Percentiles rank a stretch among this genome's conserved stretches.
Evolutionary conservation across 2,888 invertebrate genomes (phyloP).

Genomic region (Dryocosmus kuriphilus): DNA sequence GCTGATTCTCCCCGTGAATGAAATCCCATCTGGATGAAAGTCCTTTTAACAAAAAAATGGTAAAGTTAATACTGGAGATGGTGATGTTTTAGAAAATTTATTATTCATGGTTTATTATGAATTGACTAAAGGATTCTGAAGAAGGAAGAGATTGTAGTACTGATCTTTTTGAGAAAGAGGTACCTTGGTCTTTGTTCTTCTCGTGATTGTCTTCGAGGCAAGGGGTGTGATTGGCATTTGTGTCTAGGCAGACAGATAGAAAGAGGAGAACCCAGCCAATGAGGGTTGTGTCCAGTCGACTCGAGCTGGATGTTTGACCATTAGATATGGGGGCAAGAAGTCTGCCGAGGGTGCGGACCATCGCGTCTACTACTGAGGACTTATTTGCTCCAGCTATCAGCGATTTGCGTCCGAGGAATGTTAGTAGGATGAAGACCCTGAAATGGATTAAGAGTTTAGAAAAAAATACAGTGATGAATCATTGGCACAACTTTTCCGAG

Average conservation of each 20-base stretch:
- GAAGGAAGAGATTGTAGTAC: too few relatives aligned
- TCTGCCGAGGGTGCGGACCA: conserved; percentile 81
- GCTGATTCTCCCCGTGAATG: conserved; percentile 90
- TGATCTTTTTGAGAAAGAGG: conserved; percentile 18
- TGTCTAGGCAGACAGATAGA: conserved; percentile 85
- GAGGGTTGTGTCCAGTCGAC: conserved; percentile 70
- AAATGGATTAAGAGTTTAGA: conserved; percentile 45
- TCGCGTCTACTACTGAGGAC: conserved; percentile 83
- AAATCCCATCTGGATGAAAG: conserved; percentile 89
- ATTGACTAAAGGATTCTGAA: neutral
- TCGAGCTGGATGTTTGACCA: conserved; percentile 63
- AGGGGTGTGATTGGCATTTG: conserved; percentile 65
- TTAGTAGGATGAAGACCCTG: conserved; percentile 91
- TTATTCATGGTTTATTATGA: neutral
- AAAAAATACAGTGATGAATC: neutral
- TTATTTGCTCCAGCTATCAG: conserved; percentile 78
- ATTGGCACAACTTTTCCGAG: neutral
- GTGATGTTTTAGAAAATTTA: too few relatives aligned
- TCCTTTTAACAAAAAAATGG: conserved; percentile 57
- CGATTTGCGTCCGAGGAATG: conserved; percentile 91
- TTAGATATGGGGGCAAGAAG: conserved; percentile 80
- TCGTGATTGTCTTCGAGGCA: conserved; percentile 71
- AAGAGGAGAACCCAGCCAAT: conserved; percentile 89
- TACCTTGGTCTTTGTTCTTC: conserved; percentile 75
- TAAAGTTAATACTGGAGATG: neutral